A percentile compares a stretch with the other conserved stretches of the same genome.
Conservation (phyloP, 2,888 invertebrate genomes). For the Cerastis leucographa region DNA sequence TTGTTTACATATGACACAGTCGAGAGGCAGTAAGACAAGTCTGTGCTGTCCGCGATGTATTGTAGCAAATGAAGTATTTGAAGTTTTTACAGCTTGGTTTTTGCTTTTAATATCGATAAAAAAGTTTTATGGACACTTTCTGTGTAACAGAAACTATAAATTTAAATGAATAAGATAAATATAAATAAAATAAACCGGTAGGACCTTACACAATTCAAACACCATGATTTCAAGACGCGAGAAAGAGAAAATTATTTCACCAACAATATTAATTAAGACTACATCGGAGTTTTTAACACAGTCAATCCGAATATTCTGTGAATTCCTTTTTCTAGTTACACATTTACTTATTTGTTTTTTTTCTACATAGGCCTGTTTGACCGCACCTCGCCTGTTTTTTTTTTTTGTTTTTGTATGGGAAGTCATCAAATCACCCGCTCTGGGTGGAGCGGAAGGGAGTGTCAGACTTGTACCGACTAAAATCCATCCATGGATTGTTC, state of each 20-base stretch:
- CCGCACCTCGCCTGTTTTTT: no score
- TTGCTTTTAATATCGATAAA: background rate
- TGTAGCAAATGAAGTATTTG: no score
- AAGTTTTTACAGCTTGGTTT: background rate
- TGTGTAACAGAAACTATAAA: background rate
- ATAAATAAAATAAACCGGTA: no score
- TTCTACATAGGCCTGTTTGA: no score
- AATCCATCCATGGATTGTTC: no score
- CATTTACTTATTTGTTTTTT: no score
- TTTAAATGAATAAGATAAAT: no score
- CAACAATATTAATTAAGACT: background rate
- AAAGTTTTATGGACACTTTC: background rate
- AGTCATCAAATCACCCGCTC: no score
- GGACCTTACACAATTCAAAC: background rate
- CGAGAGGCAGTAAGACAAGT: slow-evolving; percentile 25
- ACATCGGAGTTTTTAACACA: background rate
- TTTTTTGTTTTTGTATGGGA: no score
- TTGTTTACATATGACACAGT: slow-evolving; percentile 28
- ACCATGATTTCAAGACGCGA: background rate
- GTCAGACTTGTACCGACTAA: no score
- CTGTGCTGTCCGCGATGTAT: background rate
- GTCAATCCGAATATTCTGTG: background rate
- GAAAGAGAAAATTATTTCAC: background rate
- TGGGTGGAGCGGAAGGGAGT: no score
- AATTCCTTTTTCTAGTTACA: background rate